phyloP scores from a whole-genome alignment of 2,113 vertebrate genomes.

The Nothocercus julius region DNA sequence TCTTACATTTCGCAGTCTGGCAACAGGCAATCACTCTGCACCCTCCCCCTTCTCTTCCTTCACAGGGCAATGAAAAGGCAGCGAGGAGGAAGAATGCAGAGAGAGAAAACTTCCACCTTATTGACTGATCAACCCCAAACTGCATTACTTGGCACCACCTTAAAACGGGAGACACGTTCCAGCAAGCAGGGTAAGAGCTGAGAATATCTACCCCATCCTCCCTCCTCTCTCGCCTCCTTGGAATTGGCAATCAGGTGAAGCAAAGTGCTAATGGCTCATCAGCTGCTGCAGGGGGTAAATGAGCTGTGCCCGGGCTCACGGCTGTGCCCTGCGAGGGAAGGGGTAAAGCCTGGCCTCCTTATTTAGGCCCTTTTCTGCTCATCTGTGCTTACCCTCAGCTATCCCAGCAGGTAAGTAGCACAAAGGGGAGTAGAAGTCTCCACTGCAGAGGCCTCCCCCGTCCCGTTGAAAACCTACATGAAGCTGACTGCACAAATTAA shows the following conservation, averaged over 20 bases:
- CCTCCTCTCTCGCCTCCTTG: background rate
- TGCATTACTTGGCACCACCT: background rate
- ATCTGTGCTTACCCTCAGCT: background rate
- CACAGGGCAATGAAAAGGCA: background rate
- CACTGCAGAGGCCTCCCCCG: background rate
- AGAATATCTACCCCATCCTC: accelerated
- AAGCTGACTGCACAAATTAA: background rate
- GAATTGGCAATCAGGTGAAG: background rate
- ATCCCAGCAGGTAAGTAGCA: background rate
- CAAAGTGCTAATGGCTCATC: background rate
- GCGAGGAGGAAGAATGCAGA: background rate
- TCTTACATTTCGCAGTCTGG: background rate
- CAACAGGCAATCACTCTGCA: background rate
- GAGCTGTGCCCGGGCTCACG: background rate
- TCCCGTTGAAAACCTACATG: background rate
- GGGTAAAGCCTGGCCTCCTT: background rate
- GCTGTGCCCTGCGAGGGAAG: background rate
- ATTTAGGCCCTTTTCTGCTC: background rate
- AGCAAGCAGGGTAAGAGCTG: background rate
- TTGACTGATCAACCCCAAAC: background rate
- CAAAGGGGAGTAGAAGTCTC: background rate
- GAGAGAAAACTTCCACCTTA: background rate
- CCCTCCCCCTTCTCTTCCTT: background rate
- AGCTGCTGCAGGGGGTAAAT: background rate
- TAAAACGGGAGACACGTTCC: background rate